Percentiles rank a stretch among this genome's conserved stretches.
Conservation (phyloP, 2,797 vertebrate species). For the Sebastes vulpes region DNA sequence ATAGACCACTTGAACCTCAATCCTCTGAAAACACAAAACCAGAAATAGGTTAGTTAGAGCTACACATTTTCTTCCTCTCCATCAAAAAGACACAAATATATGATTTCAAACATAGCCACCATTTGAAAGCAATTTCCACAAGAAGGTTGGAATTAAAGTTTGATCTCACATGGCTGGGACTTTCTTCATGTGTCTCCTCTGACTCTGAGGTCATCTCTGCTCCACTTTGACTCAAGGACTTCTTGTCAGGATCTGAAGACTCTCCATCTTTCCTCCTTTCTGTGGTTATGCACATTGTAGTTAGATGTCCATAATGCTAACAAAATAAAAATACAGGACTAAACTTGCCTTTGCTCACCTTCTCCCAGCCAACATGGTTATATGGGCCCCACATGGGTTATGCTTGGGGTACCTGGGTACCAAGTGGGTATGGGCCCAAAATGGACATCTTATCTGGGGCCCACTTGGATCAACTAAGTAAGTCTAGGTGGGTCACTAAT, state of each 20-base stretch:
- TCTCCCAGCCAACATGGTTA: too few species aligned
- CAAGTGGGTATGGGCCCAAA: too few species aligned
- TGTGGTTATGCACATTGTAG: constrained; percentile 1
- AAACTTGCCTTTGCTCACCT: background rate
- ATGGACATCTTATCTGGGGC: too few species aligned
- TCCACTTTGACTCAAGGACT: background rate
- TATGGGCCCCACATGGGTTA: too few species aligned
- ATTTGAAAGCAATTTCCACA: background rate
- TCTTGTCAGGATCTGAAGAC: constrained; percentile 14
- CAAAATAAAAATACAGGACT: background rate
- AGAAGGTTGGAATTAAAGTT: background rate
- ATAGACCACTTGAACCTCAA: constrained; percentile 74
- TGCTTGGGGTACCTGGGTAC: too few species aligned
- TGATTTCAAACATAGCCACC: background rate
- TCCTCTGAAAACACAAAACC: constrained; percentile 73
- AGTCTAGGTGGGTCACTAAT: too few species aligned
- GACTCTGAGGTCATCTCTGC: background rate
- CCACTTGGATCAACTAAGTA: too few species aligned
- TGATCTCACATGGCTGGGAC: constrained; percentile 54
- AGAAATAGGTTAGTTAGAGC: background rate
- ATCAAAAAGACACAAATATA: background rate
- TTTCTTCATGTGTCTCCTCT: constrained; percentile 29
- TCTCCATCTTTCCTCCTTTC: constrained; percentile 29
- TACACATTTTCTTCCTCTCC: background rate
- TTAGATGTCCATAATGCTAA: background rate